Percentiles rank a stretch among this genome's conserved stretches.
Conservation (phyloP, 2,888 invertebrate species). For the Dione vanillae region DNA sequence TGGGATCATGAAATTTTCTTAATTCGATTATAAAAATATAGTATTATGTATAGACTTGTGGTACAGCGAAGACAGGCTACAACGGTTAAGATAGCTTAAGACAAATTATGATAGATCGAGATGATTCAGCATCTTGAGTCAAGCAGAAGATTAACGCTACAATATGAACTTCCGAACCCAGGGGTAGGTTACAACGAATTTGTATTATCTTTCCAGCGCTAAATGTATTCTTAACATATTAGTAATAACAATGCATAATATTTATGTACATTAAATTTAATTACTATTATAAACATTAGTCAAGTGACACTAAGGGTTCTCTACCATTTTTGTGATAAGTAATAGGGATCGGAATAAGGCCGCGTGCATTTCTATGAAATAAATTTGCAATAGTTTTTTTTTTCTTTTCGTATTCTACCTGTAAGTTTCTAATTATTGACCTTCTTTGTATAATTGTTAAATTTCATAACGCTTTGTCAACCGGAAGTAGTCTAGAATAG, state of each 20-base stretch:
- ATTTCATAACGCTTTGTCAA: no score
- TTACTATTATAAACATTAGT: no score
- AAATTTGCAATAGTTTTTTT: no score
- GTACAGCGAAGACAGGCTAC: constrained; percentile 17
- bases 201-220: not conserved
- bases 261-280: not conserved
- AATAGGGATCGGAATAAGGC: no score
- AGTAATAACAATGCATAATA: not conserved
- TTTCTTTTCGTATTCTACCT: no score
- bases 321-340: no score
- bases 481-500: no score
- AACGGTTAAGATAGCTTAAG: constrained; percentile 35
- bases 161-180: constrained; percentile 17
- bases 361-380: no score
- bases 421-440: no score
- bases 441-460: no score
- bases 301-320: no score
- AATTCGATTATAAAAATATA: constrained; percentile 22
- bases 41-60: constrained; percentile 10
- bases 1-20: no score
- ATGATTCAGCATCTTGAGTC: constrained; percentile 31
- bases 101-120: constrained; percentile 41
- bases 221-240: not conserved
- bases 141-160: constrained; percentile 30
- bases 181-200: not conserved